A percentile compares a stretch with the other conserved stretches of the same genome.
Evolutionary conservation across 2,113 vertebrate genomes (phyloP).

Genomic region (Sardina pilchardus): DNA sequence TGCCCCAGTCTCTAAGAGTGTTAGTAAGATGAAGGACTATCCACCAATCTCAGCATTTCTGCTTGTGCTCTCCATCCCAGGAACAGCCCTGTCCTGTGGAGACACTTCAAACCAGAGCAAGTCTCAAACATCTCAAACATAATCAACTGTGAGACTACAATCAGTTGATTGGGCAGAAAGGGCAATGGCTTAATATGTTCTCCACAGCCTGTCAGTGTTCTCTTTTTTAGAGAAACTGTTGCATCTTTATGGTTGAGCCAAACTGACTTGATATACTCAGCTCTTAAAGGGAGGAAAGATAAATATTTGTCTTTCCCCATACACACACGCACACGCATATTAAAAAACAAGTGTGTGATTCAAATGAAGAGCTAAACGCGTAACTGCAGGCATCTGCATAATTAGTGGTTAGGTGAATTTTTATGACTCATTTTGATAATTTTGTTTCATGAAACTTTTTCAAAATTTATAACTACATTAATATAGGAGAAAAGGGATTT

Average conservation of each 20-base stretch:
- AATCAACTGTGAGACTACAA: not conserved
- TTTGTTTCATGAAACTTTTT: not conserved
- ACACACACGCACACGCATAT: not conserved
- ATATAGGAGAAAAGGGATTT: constrained; percentile 3
- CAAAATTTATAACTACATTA: not conserved
- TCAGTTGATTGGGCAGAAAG: not conserved
- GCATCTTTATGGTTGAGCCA: not conserved
- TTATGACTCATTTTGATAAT: constrained; percentile 20
- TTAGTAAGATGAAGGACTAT: not conserved
- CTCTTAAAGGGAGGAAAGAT: not conserved
- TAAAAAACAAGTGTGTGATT: not conserved
- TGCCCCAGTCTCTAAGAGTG: not conserved
- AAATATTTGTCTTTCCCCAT: not conserved
- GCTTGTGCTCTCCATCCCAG: not conserved
- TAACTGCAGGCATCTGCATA: constrained; percentile 9
- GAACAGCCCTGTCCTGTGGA: not conserved
- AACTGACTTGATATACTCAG: not conserved
- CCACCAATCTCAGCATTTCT: not conserved
- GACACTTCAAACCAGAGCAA: not conserved
- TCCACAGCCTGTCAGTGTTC: not conserved
- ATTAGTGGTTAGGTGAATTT: constrained; percentile 15
- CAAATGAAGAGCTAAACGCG: not conserved
- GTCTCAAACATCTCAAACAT: not conserved
- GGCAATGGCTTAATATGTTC: not conserved
- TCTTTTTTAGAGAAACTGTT: not conserved